phyloP scores from a whole-genome alignment of 2,113 vertebrate genomes.

The Stercorarius parasiticus region DNA sequence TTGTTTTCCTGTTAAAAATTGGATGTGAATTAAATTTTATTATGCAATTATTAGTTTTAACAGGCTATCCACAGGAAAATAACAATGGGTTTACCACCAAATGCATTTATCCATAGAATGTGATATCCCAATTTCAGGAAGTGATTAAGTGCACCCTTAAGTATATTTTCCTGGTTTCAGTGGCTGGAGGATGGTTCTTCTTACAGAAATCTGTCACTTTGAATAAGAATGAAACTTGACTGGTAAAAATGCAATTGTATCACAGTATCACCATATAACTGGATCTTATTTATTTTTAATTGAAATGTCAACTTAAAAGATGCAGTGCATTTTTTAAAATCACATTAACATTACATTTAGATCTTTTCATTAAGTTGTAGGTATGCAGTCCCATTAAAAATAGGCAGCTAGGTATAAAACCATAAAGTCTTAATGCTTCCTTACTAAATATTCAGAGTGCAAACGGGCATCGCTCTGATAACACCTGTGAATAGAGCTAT shows the following conservation, averaged over 20 bases:
- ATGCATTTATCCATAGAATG: background rate
- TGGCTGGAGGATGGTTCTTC: background rate
- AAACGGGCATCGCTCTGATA: background rate
- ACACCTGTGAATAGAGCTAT: constrained; percentile 22
- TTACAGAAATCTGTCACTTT: background rate
- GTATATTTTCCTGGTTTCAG: background rate
- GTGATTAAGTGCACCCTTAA: background rate
- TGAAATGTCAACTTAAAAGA: background rate
- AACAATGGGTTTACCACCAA: background rate
- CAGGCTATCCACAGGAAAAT: background rate
- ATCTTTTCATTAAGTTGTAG: constrained; percentile 29
- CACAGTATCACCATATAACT: background rate
- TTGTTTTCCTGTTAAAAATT: background rate
- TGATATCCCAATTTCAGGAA: background rate
- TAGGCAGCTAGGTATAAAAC: background rate
- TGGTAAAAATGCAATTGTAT: background rate
- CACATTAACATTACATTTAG: constrained; percentile 16
- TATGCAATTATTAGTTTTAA: background rate
- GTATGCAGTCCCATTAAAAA: constrained; percentile 3
- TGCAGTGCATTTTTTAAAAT: background rate
- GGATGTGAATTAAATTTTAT: background rate
- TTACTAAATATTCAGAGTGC: constrained; percentile 54
- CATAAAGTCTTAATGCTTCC: constrained; percentile 32
- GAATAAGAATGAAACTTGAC: constrained; percentile 7
- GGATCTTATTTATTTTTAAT: constrained; percentile 9